Evolutionary conservation across 2,888 invertebrate genomes (phyloP).

Genomic region (Oasisia sp.): DNA sequence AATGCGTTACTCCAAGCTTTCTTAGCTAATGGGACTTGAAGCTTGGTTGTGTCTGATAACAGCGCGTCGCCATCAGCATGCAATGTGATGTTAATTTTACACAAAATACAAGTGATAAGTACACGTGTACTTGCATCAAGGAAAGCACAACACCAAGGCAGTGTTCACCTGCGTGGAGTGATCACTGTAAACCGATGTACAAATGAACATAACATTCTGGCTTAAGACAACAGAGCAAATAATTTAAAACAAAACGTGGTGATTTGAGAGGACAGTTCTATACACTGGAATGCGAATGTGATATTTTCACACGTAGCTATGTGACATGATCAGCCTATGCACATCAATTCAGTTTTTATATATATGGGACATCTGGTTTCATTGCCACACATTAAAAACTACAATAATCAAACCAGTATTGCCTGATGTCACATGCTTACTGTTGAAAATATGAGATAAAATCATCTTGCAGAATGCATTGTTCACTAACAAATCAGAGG

Average conservation of each 20-base stretch:
- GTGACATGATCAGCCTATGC: background rate
- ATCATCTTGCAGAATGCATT: background rate
- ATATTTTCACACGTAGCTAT: background rate
- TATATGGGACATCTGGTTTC: background rate
- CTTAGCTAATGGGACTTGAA: background rate
- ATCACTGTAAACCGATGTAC: background rate
- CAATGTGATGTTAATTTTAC: background rate
- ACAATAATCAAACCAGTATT: background rate
- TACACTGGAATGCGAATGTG: background rate
- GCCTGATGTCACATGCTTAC: background rate
- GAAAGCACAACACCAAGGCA: background rate
- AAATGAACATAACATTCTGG: background rate
- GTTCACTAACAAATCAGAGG: background rate
- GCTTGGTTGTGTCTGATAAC: background rate
- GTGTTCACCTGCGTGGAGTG: background rate
- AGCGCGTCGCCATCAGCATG: background rate
- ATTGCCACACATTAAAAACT: background rate
- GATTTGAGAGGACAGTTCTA: background rate
- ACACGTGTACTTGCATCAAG: background rate
- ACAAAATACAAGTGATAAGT: background rate
- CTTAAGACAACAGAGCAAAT: background rate
- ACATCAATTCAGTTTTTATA: background rate
- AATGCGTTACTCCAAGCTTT: background rate
- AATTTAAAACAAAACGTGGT: background rate
- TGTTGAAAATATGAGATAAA: background rate